Percentiles rank a stretch among this genome's conserved stretches.
Conservation (phyloP, 2,113 vertebrate species). For the Helogale parvula region DNA sequence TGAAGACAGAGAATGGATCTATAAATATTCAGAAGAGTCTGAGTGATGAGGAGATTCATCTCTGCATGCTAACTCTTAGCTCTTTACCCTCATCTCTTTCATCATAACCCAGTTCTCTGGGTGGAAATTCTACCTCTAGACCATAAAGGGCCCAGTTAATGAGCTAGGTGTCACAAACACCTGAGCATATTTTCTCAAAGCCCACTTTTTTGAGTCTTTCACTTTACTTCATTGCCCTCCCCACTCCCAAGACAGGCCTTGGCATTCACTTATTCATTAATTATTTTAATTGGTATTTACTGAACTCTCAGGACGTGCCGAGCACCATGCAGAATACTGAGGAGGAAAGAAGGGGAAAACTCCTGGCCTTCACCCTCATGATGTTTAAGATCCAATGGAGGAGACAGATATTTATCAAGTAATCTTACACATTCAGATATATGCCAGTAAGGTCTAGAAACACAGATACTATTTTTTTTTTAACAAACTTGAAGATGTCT, state of each 20-base stretch:
- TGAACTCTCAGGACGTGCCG: not conserved
- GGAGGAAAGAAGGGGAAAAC: not conserved
- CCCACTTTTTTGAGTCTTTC: not conserved
- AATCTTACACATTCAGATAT: not conserved
- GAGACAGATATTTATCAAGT: not conserved
- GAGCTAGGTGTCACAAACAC: not conserved
- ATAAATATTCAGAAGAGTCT: conserved; percentile 66
- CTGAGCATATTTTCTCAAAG: not conserved
- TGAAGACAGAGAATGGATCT: conserved; percentile 59
- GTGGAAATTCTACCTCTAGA: conserved; percentile 20
- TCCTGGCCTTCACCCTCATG: not conserved
- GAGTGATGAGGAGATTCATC: conserved; percentile 43
- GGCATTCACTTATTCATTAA: not conserved
- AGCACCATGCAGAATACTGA: no score
- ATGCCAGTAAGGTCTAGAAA: not conserved
- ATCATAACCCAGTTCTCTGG: not conserved
- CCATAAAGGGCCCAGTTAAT: not conserved
- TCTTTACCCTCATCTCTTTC: conserved; percentile 28
- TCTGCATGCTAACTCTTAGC: conserved; percentile 35
- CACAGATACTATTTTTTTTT: not conserved
- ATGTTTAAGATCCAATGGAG: not conserved
- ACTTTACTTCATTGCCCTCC: not conserved
- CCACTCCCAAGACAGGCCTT: not conserved
- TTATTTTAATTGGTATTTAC: not conserved
- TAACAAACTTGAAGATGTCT: not conserved